phyloP scores from a whole-genome alignment of 2,113 vertebrate genomes.

The Heterocephalus glaber region DNA sequence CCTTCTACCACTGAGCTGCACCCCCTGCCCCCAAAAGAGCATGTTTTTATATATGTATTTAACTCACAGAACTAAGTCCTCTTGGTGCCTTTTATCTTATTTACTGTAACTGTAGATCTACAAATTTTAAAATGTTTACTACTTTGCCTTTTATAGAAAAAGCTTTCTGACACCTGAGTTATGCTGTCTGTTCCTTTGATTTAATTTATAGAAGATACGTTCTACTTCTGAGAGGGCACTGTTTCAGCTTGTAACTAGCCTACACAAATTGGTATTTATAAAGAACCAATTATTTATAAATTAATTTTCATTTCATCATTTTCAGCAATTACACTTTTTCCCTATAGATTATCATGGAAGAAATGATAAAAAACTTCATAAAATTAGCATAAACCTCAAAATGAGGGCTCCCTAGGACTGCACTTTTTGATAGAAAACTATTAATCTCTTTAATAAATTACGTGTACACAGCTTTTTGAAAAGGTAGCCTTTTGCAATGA shows the following conservation, averaged over 20 bases:
- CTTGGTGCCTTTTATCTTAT: neutral
- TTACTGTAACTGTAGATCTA: neutral
- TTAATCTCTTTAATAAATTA: conserved; percentile 78
- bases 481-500: conserved; percentile 53
- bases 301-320: neutral
- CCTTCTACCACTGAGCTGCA: neutral
- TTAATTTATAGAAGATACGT: neutral
- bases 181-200: neutral
- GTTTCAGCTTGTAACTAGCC: neutral
- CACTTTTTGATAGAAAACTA: conserved; percentile 70
- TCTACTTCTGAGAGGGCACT: neutral
- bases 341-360: neutral
- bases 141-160: neutral
- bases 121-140: conserved; percentile 4
- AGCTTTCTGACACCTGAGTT: neutral
- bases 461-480: conserved; percentile 66
- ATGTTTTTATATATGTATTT: neutral
- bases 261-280: neutral
- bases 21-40: neutral
- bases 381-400: neutral
- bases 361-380: conserved; percentile 18
- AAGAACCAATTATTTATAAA: neutral
- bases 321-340: neutral
- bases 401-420: neutral
- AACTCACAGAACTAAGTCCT: neutral